These are phyloP conservation scores for Muntiacus muntjak DNA, from an alignment of 2,113 vertebrate species.

Conservation along the genomic window DNA sequence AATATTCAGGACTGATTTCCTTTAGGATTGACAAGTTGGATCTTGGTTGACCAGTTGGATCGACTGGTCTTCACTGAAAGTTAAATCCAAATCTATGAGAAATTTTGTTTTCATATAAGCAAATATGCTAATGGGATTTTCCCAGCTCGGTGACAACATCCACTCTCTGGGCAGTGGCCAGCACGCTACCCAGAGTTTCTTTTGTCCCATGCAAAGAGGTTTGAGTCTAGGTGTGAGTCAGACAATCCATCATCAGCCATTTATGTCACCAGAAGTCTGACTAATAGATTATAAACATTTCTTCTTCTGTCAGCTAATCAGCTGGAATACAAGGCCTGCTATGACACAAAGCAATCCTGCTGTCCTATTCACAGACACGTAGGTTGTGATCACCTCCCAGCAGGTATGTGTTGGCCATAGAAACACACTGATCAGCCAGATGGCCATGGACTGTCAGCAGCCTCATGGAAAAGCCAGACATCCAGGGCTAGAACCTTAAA, in stretches of 20 bases:
- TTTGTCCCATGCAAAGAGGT: background rate
- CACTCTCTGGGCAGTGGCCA: background rate
- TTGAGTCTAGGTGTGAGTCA: background rate
- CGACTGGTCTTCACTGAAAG: background rate
- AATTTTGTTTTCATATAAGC: constrained; percentile 2
- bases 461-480: background rate
- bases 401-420: background rate
- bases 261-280: background rate
- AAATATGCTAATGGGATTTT: background rate
- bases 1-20: background rate
- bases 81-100: constrained; percentile 19
- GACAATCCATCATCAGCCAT: background rate
- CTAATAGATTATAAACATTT: constrained; percentile 14
- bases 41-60: background rate
- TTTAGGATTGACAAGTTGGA: background rate
- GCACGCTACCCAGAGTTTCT: background rate
- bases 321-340: background rate
- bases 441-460: rapidly evolving
- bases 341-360: background rate
- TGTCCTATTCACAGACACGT: background rate
- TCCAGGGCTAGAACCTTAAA: background rate
- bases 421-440: background rate
- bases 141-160: background rate
- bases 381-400: background rate
- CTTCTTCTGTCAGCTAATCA: background rate